These are phyloP conservation scores for Echiichthys vipera DNA, from an alignment of 2,797 vertebrate genomes.

Conservation along the genomic window DNA sequence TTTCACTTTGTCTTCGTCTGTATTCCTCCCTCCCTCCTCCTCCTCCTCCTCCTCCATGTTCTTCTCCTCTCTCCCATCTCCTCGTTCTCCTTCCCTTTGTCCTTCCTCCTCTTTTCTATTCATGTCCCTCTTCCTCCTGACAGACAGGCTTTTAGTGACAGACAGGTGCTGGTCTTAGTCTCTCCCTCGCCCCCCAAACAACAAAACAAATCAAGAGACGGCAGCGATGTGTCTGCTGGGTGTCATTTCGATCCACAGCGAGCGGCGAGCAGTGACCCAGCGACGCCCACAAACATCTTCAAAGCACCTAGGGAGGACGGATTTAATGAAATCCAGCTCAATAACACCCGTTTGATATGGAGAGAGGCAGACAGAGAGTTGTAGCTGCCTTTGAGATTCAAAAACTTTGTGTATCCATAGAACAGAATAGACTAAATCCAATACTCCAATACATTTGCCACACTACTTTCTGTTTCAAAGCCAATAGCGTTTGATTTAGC, in stretches of 20 bases:
- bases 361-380: not conserved
- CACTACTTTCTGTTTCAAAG: no score
- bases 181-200: slow-evolving; percentile 6
- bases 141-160: slow-evolving; percentile 23
- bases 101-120: no score
- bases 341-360: slow-evolving; percentile 48
- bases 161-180: slow-evolving; percentile 14
- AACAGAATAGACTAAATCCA: not conserved
- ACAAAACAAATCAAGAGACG: slow-evolving; percentile 33
- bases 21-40: no score
- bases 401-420: no score
- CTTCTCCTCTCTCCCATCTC: no score
- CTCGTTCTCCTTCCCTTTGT: no score
- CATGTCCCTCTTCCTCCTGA: not conserved
- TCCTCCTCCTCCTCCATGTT: no score
- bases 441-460: no score
- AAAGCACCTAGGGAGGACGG: slow-evolving; percentile 32
- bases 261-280: slow-evolving; percentile 24
- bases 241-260: slow-evolving; percentile 48
- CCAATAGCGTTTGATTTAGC: no score
- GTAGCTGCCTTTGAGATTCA: slow-evolving; percentile 16
- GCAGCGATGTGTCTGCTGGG: slow-evolving; percentile 28
- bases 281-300: slow-evolving; percentile 26
- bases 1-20: no score
- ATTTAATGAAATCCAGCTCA: slow-evolving; percentile 58